A percentile compares a stretch with the other conserved stretches of the same genome.
These are phyloP conservation scores for Hydriomena furcata DNA, from an alignment of 2,888 invertebrate genomes.

Conservation along the genomic window DNA sequence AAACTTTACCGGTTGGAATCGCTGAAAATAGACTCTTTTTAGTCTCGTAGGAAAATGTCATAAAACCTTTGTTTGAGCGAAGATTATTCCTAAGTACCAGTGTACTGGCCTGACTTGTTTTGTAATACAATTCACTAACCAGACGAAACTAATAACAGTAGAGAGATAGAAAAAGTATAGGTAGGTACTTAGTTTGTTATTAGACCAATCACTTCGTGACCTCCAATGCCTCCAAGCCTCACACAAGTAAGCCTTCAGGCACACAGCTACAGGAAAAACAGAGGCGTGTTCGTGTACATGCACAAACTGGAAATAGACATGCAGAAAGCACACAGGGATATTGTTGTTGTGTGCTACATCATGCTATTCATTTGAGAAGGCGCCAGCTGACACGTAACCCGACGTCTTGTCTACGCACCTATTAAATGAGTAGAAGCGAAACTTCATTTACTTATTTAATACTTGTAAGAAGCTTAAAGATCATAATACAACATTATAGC, in stretches of 20 bases:
- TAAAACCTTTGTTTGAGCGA: no score
- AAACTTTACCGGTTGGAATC: conserved; percentile 31
- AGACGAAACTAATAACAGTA: conserved; percentile 42
- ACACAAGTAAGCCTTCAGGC: conserved; percentile 54
- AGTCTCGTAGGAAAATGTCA: no score
- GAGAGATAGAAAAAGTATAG: no score
- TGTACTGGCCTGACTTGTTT: no score
- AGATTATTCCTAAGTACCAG: no score
- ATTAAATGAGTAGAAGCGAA: conserved; percentile 35
- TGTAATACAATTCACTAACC: conserved; percentile 41
- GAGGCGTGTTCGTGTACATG: conserved; percentile 69
- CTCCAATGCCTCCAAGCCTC: conserved; percentile 71
- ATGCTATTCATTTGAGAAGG: conserved; percentile 72
- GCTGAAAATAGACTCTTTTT: conserved; percentile 53
- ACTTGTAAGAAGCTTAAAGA: background rate
- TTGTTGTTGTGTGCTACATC: conserved; percentile 49
- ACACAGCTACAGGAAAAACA: conserved; percentile 47
- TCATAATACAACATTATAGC: no score
- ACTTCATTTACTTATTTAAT: background rate
- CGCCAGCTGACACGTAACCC: conserved; percentile 64
- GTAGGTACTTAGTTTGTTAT: background rate
- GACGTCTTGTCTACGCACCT: conserved; percentile 34
- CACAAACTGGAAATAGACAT: conserved; percentile 54
- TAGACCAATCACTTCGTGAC: conserved; percentile 67
- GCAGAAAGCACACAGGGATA: conserved; percentile 53